Evolutionary conservation across 2,797 vertebrate genomes (phyloP).

Genomic region (Prunella strophiata): DNA sequence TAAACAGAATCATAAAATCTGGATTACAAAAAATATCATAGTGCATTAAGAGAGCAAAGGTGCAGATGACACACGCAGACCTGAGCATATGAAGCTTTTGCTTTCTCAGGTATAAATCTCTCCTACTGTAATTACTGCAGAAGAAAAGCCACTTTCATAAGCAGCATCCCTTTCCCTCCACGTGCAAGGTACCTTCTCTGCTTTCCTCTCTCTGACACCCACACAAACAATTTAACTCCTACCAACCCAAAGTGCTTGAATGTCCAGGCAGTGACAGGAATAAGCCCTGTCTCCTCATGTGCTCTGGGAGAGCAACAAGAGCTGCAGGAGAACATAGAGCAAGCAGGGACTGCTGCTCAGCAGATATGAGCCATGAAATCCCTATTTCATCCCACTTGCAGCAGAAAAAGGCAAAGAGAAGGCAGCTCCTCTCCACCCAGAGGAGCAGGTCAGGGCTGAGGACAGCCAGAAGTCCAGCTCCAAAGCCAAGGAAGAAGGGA

Average conservation of each 20-base stretch:
- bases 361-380: neutral
- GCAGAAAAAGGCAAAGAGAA: neutral
- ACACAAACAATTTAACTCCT: neutral
- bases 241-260: neutral
- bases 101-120: neutral
- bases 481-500: neutral
- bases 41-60: neutral
- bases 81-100: neutral
- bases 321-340: neutral
- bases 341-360: neutral
- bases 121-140: neutral
- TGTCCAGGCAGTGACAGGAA: neutral
- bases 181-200: too few relatives aligned
- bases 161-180: neutral
- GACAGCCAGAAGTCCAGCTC: neutral
- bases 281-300: neutral
- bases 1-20: neutral
- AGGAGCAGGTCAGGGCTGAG: neutral
- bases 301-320: neutral
- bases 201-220: neutral
- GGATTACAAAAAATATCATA: neutral
- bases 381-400: neutral
- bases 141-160: neutral
- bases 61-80: neutral
- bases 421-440: neutral